Base-by-base conservation (phyloP, 2,888 invertebrate genomes). In the Tetanocera ferruginea region DNA sequence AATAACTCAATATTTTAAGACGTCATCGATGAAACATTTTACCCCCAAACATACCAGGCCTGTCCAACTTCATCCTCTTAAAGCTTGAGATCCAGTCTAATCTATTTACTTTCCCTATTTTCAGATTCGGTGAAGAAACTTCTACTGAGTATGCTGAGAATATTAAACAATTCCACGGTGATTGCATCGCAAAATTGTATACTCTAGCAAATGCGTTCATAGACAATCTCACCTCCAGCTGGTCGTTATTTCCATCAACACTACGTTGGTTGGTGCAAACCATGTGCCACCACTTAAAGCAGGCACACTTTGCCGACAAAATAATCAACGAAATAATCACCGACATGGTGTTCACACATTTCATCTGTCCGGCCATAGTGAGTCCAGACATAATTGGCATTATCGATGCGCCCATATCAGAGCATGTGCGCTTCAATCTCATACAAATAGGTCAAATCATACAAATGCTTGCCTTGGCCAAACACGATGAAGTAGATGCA, bases 341-440 rank as follows among this genome's bases (percentile, higher is more conserved):
- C 0, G 98, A 99, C 87, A 91, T 99, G 78, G 95, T 99, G 34
- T 95, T 99, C 87, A 96, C 96, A 11, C 93, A 96, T 87, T 97
- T 98, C 88, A 95, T 99, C 79, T 99, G 98, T 86, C 98, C 98
- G 3, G 98, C 98, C 0, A 96, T 99, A 76, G 95, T 98, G 70
- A 97, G 97, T 91, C 99, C 99, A 0, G 98, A 98, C 88, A 95
- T 97, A 1, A 95, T 97, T 89, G 98, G 98, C 19, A 95, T 99
- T 75, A 95, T 95, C 4, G 98, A 98, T 87, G 95, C 96, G 1
- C 96, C 97, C 8, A 95, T 99, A 76, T 96, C 96, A 60, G 95
- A 96, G 85, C 94, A 97, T 78, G 97, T 97, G 5, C 91, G 98
- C 52, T 97, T 97, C 89, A 99, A 96, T 90, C 91, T 96, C 74